Evolutionary conservation across 2,797 vertebrate species (phyloP), one percentile per base, ranked within the genome.

Genomic region (Myripristis jacobus): DNA sequence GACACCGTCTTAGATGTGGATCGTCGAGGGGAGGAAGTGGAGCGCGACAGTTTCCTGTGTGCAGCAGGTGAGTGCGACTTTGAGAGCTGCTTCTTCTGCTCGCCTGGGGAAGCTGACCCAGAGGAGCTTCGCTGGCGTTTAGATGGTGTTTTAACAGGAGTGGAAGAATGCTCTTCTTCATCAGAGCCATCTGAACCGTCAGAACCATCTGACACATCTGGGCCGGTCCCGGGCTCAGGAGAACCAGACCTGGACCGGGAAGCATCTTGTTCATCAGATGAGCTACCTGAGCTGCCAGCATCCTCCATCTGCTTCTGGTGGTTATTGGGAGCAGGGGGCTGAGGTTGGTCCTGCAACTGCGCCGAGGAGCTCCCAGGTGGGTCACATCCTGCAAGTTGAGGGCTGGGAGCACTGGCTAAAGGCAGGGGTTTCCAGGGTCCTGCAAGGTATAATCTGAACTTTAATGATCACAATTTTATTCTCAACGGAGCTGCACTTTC

Each of bases 381-480:
- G 11, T 38, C n/a, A 16, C 60, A 19, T 12, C 4, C 13, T 52
- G 50, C n/a, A 19, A 12, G 29, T 4, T 44, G 70, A 18, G 76
- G 59, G 60, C 25, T 80, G 54, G 80, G 1, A 24, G 22, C 59
- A 58, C 46, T 56, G 52, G 61, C 83, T 63, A 81, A 56, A 19
- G 81, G 59, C 43, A 94, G 18, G 6, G 92, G 91, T 73, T 90
- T 94, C 92, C 90, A 93, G 9, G 58, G 64, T 75, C 87, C 92
- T 89, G 61, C 57, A 77, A 25, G 10, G 6, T 19, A 59, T 15
- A 75, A 19, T 1, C 2, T 8, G 3, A 38, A 29, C 12, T 24
- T 57, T 47, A 19, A 44, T 44, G 41, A 38, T 38, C 7, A 59
- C 6, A 59, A 24, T n/a, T 22, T 9, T 5, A 41, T 52, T 25